Percentiles rank a stretch among this genome's conserved stretches.
Conservation (phyloP, 2,113 vertebrate genomes). For the Propithecus coquereli region DNA sequence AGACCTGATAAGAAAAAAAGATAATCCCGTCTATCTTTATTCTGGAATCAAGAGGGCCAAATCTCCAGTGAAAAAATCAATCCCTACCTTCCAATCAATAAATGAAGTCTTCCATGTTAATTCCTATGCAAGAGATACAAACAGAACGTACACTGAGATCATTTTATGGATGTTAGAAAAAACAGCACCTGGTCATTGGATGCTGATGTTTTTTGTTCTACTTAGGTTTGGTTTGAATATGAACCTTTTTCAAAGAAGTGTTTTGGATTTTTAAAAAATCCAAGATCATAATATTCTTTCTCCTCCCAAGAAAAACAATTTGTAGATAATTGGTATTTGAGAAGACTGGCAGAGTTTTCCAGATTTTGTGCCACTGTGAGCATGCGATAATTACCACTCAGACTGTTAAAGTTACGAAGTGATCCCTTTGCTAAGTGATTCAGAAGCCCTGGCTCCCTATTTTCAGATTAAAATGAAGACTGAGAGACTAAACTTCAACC, state of each 20-base stretch:
- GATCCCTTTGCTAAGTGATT: constrained; percentile 43
- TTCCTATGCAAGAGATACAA: neutral
- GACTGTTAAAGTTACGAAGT: neutral
- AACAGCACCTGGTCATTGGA: neutral
- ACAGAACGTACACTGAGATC: neutral
- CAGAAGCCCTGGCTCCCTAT: constrained; percentile 17
- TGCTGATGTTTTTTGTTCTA: neutral
- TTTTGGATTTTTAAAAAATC: neutral
- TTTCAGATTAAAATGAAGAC: constrained; percentile 69
- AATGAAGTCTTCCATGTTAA: neutral
- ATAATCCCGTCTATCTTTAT: neutral
- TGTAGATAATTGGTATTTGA: neutral
- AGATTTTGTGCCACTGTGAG: neutral
- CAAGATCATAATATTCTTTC: neutral
- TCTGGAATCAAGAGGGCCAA: constrained; percentile 8
- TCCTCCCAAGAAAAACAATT: neutral
- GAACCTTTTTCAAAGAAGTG: neutral
- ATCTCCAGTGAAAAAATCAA: neutral
- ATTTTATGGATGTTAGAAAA: neutral
- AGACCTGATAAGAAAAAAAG: neutral
- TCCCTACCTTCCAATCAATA: neutral
- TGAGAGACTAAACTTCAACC: constrained; percentile 58
- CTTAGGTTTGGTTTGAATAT: neutral
- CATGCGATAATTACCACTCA: constrained; percentile 1
- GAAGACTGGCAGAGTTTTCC: neutral